Percentiles rank a stretch among this genome's conserved stretches.
These are phyloP conservation scores for Eurystomus gularis DNA, from an alignment of 2,113 vertebrate genomes.

Conservation along the genomic window DNA sequence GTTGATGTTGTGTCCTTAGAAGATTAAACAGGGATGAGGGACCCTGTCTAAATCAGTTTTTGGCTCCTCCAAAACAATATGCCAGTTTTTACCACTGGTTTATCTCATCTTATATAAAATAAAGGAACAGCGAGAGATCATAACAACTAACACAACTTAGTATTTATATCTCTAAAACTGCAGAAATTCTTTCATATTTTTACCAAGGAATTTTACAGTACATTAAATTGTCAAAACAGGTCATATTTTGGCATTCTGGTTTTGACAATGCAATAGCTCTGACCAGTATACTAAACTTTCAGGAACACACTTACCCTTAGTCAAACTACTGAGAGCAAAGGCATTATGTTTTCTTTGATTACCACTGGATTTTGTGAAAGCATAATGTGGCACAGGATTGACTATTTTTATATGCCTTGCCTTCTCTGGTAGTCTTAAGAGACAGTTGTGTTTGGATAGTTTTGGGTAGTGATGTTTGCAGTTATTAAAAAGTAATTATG, in stretches of 20 bases:
- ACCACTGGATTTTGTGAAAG: neutral
- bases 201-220: neutral
- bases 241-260: neutral
- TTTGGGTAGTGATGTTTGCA: neutral
- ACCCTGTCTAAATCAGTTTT: neutral
- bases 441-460: neutral
- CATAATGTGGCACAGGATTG: neutral
- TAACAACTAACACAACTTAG: neutral
- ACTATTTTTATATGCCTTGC: neutral
- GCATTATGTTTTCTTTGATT: neutral
- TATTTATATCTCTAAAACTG: neutral
- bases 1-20: neutral
- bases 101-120: neutral
- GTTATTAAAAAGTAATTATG: neutral
- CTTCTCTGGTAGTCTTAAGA: neutral
- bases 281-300: neutral
- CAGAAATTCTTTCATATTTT: neutral
- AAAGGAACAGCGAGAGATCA: neutral
- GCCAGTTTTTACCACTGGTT: neutral
- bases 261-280: neutral
- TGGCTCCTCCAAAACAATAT: neutral
- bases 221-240: neutral
- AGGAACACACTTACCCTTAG: neutral
- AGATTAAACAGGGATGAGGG: neutral
- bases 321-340: neutral